Evolutionary conservation across 2,113 vertebrate species (phyloP), one percentile per base, ranked within the genome.

Genomic region (Octodon degus): DNA sequence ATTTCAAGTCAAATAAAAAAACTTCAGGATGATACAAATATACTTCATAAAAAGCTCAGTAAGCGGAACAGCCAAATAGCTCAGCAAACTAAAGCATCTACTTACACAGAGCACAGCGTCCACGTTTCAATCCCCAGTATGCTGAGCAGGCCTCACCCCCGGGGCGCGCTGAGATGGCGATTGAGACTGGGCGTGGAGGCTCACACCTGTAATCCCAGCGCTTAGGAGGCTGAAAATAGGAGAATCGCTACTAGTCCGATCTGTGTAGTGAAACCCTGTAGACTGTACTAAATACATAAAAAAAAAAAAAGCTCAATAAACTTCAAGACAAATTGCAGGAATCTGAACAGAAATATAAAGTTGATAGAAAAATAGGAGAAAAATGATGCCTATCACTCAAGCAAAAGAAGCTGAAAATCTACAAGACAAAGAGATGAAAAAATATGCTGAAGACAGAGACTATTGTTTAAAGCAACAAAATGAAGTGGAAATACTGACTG

Each of bases 391-490:
- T 87, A 98, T 99, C 25, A 97, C 95, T 92, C 99, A 99, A 89
- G 98, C 98, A 22, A 99, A 99, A 97, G 99, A 99, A 96, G 99
- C 99, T 0, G 99, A 99, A 97, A 98, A 95, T 89, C 98, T 98
- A 70, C 98, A 98, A 95, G 99, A 99, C 97, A 99, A 98, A 83
- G 99, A 99, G 65, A 99, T 99, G n/a, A 98, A 99, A 98, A 97
- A 99, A 99, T 99, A 98, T 72, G 98, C 96, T 0, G 99, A 99
- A 25, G 98, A 99, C 47, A 96, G 99, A 89, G 99, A 99, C 0
- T 98, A 95, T 11, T 98, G 98, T 60, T 50, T 93, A 88, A 99
- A 98, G 19, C 99, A 99, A 90, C 99, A 99, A 92, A 98, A 89
- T 89, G 98, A 99, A 98, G 87, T 99, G 98, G 99, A 99, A 97